These are phyloP conservation scores for Tautogolabrus adspersus DNA, from an alignment of 2,113 vertebrate species.

Conservation along the genomic window DNA sequence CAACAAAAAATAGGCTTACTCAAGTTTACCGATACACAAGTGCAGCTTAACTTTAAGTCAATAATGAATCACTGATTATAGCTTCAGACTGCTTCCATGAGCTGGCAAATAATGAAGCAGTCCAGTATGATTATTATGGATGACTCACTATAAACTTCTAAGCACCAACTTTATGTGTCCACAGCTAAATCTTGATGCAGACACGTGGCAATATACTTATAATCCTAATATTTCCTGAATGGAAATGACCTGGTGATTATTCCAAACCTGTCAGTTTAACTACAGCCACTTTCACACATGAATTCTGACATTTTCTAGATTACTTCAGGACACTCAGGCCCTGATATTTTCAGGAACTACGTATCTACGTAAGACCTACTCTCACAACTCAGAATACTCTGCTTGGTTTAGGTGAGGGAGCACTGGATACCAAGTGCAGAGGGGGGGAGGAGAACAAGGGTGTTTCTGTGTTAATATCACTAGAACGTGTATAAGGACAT, in stretches of 20 bases:
- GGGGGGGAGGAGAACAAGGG: too few species aligned
- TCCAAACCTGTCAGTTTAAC: neutral
- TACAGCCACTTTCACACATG: neutral
- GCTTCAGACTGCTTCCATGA: conserved; percentile 6
- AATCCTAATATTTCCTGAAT: neutral
- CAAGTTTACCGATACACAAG: neutral
- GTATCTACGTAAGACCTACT: too few species aligned
- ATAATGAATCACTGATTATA: conserved; percentile 19
- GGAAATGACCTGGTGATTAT: neutral
- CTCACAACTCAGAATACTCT: too few species aligned
- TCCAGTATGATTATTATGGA: neutral
- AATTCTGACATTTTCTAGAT: neutral
- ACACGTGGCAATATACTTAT: neutral
- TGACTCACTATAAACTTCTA: conserved; percentile 9
- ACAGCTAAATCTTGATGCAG: neutral
- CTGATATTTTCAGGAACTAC: too few species aligned
- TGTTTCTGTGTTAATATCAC: too few species aligned
- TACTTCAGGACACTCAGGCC: too few species aligned
- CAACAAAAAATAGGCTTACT: too few species aligned
- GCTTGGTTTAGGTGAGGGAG: too few species aligned
- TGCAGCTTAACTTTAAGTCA: neutral
- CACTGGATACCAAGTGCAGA: too few species aligned
- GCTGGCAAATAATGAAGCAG: neutral
- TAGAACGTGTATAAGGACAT: too few species aligned
- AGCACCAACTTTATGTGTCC: neutral